Base-by-base conservation (phyloP, 2,888 invertebrate species). In the Drosophila fungiperda region DNA sequence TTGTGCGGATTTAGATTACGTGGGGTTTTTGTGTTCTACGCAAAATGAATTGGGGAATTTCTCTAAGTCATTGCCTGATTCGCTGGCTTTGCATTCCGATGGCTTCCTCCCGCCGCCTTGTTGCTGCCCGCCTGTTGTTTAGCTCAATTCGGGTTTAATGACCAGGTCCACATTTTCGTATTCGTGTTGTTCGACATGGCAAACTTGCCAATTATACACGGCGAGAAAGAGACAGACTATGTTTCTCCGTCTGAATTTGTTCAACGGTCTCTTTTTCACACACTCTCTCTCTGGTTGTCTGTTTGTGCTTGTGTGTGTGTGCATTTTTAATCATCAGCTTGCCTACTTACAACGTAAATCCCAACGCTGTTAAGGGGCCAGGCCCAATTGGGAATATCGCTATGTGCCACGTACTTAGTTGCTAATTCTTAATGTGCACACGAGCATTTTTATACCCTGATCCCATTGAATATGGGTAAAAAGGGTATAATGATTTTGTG, bases 391-490 rank as follows among this genome's bases (percentile, higher is more conserved):
- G 84, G 83, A 82, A 76, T 72, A 81, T 76, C 76, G 78, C 76
- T 74, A 86, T 86, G 87, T 78, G 79, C 87, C 87, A 85, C 85
- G 89, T 85, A 81, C 84, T 79, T 80, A 71, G 82, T 76, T 78
- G 89, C 85, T 88, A 86, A 86, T 85, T 85, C 87, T 88, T 85
- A 83, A 75, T 88, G 78, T 87, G 88, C 80, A 75, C 83, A 87
- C 83, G 75, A 82, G 75, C 82, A 83, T 78, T 78, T 79, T 79
- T 79, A 80, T 80, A 29, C 29, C 29, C 29, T 29, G 29, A 29
- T 5, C 29, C 29, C 29, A 29, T 29, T 29, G 2, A 29, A 29
- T 2, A 29, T 29, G 5, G 29, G 2, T 29, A 29, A 29, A 29
- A 5, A 29, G 29, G 6, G 29, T 29, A 29, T 29, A 29, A 6